A percentile compares a stretch with the other conserved stretches of the same genome.
These are phyloP conservation scores for Strigamia crassipes DNA, from an alignment of 2,888 invertebrate genomes.

Conservation along the genomic window DNA sequence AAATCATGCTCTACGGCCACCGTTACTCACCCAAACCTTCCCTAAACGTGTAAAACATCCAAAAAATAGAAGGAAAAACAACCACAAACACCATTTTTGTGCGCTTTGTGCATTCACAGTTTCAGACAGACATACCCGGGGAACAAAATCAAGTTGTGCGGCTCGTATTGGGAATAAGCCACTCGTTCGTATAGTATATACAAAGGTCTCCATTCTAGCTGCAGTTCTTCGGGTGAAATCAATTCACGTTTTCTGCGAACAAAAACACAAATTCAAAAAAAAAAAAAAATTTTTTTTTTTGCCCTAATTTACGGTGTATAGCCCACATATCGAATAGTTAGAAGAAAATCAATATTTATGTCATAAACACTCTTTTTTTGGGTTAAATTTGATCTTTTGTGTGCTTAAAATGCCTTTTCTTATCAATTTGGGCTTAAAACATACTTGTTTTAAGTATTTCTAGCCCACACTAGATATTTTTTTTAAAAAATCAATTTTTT, in stretches of 20 bases:
- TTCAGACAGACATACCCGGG: conserved; percentile 63
- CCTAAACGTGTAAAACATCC: background rate
- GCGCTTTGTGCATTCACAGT: background rate
- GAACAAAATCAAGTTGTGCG: conserved; percentile 67
- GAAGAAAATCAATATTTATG: too few relatives aligned
- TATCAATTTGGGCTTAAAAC: too few relatives aligned
- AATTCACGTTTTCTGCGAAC: conserved; percentile 77
- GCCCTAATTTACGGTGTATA: too few relatives aligned
- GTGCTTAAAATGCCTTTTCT: too few relatives aligned
- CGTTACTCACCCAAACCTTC: background rate
- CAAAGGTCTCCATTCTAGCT: conserved; percentile 83
- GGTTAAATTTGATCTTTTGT: too few relatives aligned
- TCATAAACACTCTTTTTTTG: too few relatives aligned
- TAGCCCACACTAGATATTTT: too few relatives aligned
- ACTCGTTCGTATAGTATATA: conserved; percentile 66
- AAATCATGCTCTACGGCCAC: background rate
- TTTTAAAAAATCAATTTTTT: too few relatives aligned
- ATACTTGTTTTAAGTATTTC: too few relatives aligned
- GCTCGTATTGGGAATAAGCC: conserved; percentile 61
- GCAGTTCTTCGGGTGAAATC: conserved; percentile 76
- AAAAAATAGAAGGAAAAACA: background rate
- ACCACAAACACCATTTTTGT: background rate
- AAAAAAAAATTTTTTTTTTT: too few relatives aligned
- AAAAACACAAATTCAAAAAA: too few relatives aligned
- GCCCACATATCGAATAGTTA: too few relatives aligned